phyloP scores from a whole-genome alignment of 2,797 vertebrate species.

The Gouania willdenowi region DNA sequence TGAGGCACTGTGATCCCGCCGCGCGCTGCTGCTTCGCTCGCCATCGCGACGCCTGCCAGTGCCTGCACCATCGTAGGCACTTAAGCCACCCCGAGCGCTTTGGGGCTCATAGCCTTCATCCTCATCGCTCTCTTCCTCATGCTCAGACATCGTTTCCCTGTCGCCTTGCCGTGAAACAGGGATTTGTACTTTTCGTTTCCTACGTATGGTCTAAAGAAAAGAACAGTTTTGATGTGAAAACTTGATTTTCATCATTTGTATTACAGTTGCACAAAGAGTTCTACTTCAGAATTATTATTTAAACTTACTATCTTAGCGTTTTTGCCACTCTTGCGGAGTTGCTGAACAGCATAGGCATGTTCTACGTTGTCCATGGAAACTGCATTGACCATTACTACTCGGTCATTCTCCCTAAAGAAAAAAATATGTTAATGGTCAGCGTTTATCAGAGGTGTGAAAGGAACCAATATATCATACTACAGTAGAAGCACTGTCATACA shows the following conservation, averaged over 20 bases:
- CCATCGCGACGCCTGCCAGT: conserved; percentile 60
- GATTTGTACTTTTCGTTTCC: conserved; percentile 94
- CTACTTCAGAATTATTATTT: neutral
- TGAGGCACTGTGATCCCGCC: conserved; percentile 84
- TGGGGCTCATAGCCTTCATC: conserved; percentile 84
- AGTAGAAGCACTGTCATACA: too few species aligned
- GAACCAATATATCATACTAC: too few species aligned
- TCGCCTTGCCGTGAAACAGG: conserved; percentile 84
- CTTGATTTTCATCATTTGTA: too few species aligned
- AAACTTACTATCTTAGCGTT: conserved; percentile 97
- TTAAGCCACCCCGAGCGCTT: conserved; percentile 62
- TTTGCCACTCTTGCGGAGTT: conserved; percentile 97
- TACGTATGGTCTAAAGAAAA: conserved; percentile 85
- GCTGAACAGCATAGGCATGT: conserved; percentile 95
- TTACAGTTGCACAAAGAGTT: too few species aligned
- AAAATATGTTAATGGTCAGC: neutral
- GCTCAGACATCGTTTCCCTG: conserved; percentile 88
- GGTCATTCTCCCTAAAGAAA: conserved; percentile 90
- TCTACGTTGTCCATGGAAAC: conserved; percentile 99
- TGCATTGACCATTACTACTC: conserved; percentile 96
- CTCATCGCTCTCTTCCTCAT: conserved; percentile 94
- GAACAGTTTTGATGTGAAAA: conserved; percentile 2
- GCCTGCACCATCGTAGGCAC: conserved; percentile 63
- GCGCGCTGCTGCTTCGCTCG: conserved; percentile 64
- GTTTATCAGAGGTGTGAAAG: too few species aligned